Conservation (phyloP, 53 echinoderm and acorn worm genomes). For the Henricia sp. region DNA sequence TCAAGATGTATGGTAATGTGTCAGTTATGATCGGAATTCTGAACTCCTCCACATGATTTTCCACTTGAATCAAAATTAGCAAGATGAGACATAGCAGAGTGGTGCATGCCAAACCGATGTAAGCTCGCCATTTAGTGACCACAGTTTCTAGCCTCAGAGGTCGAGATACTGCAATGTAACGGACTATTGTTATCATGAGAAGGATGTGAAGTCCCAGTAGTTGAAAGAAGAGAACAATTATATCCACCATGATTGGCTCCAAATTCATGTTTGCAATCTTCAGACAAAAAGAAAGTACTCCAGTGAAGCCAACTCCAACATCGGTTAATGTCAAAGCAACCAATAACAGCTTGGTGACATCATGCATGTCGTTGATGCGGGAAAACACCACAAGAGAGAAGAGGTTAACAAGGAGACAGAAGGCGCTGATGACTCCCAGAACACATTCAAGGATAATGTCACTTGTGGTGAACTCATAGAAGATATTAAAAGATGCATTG, state of each 20-base stretch:
- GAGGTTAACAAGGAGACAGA: constrained; percentile 1
- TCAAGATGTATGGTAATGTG: too few relatives aligned
- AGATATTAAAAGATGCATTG: too few relatives aligned
- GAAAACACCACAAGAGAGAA: not conserved
- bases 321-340: not conserved
- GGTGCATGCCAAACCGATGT: not conserved
- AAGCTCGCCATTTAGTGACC: constrained; percentile 10
- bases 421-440: not conserved
- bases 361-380: constrained; percentile 34
- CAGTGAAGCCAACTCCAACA: constrained; percentile 1
- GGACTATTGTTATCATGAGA: not conserved
- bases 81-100: not conserved
- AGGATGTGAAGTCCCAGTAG: not conserved
- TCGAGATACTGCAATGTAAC: constrained; percentile 4
- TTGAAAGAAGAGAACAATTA: not conserved
- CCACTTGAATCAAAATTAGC: not conserved
- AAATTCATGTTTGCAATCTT: not conserved
- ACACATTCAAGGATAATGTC: not conserved
- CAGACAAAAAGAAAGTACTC: not conserved
- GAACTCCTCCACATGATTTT: not conserved
- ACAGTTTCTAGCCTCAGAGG: not conserved
- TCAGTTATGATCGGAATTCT: too few relatives aligned
- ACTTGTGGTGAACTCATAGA: too few relatives aligned
- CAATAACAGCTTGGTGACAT: constrained; percentile 14
- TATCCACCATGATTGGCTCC: not conserved